Conservation (phyloP, 2,797 vertebrate genomes). For the Sphaeramia orbicularis region DNA sequence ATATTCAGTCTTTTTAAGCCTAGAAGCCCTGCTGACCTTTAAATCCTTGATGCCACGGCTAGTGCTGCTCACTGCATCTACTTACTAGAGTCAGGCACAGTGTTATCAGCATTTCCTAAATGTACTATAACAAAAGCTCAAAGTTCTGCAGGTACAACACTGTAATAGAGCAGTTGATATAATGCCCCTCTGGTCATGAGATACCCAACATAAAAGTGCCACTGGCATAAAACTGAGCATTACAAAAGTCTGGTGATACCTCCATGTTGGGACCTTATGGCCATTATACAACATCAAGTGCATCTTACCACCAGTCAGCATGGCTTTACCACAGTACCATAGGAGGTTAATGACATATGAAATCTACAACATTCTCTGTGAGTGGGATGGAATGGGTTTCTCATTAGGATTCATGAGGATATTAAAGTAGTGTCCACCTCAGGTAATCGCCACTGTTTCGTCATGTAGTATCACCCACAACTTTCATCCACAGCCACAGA, state of each 20-base stretch:
- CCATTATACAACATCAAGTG: slow-evolving; percentile 4
- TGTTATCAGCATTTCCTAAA: slow-evolving; percentile 24
- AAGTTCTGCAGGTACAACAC: not conserved
- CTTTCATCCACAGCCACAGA: not conserved
- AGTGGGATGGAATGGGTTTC: slow-evolving; percentile 40
- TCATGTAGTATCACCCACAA: slow-evolving; percentile 37
- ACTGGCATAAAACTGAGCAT: slow-evolving; percentile 8
- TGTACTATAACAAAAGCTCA: not conserved
- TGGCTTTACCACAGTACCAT: not conserved
- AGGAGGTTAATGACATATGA: slow-evolving; percentile 50
- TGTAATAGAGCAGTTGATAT: not conserved
- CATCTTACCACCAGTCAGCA: slow-evolving; percentile 25
- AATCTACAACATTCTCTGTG: slow-evolving; percentile 14
- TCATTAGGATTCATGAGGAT: slow-evolving; percentile 57
- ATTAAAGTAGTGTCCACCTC: slow-evolving; percentile 51
- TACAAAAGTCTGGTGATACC: slow-evolving; percentile 5
- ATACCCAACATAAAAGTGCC: not conserved
- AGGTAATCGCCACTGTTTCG: slow-evolving; percentile 38
- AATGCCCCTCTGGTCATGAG: not conserved
- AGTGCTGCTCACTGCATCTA: slow-evolving; percentile 21
- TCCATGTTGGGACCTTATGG: slow-evolving; percentile 14
- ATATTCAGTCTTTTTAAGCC: slow-evolving; percentile 43
- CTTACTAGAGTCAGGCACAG: slow-evolving; percentile 28
- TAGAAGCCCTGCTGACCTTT: slow-evolving; percentile 57
- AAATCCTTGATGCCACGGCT: slow-evolving; percentile 55